These are phyloP conservation scores for Halesus radiatus DNA, from an alignment of 1,140 invertebrate species.

Conservation along the genomic window DNA sequence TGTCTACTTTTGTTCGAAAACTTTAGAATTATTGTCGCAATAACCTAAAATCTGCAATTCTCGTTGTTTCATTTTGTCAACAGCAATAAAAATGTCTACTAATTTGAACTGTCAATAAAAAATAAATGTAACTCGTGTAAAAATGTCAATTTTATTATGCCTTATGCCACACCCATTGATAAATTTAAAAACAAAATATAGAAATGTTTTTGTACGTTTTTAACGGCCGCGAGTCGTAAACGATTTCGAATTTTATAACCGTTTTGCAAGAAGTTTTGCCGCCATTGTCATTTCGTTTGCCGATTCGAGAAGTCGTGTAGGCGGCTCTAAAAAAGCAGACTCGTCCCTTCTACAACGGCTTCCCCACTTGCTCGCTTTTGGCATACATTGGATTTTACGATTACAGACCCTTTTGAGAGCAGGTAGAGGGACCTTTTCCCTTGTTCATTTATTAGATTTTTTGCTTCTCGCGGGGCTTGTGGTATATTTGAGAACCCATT, in stretches of 20 bases:
- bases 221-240: constrained; percentile 5
- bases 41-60: too few relatives aligned
- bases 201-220: neutral
- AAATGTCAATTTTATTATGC: too few relatives aligned
- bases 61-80: too few relatives aligned
- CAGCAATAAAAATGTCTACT: too few relatives aligned
- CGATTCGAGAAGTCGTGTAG: constrained; percentile 24
- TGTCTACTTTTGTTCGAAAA: too few relatives aligned
- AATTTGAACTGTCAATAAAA: too few relatives aligned
- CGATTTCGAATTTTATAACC: constrained; percentile 15
- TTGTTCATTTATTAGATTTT: neutral
- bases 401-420: constrained; percentile 1
- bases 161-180: too few relatives aligned
- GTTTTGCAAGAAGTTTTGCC: constrained; percentile 16
- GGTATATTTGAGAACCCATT: neutral
- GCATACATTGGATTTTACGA: neutral
- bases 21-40: too few relatives aligned
- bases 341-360: neutral
- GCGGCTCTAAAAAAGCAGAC: constrained; percentile 9
- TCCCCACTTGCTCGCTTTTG: constrained; percentile 6
- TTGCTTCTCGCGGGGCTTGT: neutral
- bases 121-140: too few relatives aligned
- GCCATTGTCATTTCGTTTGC: neutral
- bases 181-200: too few relatives aligned
- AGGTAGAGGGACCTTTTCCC: constrained; percentile 19